Base-by-base conservation (phyloP, 64 coral and sea anemone genomes). In the Dendrophyllia cribrosa region DNA sequence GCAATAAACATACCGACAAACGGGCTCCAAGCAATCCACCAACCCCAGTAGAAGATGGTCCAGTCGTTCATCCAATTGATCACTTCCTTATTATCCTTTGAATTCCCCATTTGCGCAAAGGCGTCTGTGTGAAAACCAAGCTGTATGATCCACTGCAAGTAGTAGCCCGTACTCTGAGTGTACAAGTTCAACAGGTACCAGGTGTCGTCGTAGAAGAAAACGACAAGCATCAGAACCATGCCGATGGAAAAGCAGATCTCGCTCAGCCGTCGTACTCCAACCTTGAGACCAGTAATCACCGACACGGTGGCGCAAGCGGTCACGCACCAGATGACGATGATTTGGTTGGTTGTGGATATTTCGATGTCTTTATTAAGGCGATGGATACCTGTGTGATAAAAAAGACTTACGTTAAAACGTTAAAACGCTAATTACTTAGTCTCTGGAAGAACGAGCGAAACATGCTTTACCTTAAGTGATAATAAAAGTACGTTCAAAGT, bases 41-140 rank as follows among this genome's bases (percentile, higher is more conserved):
- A 87, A 53, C 84, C 84, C 84, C 84, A 87, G 84, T 87, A 87
- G 66, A 87, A 87, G 44, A 87, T 87, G 46, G 84, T 87, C 84
- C 84, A 87, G 47, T 72, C 66, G 53, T 74, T 72, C 84, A 87
- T 87, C 84, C 84, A 87, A 6, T 51, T 60, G n/a, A 59, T n/a
- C 44, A 59, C 84, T 1, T 87, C 84, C 10, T 72, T 51, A 17
- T 59, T 59, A 50, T 87, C 84, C 47, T 53, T 45, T 11, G 84
- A 70, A 87, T 72, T 87, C 3, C 84, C 84, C 84, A 87, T 72
- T 26, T 87, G 84, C 16, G 84, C 84, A 12, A 87, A 87, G 20
- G 84, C 84, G 44, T 87, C 84, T 3, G 84, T 87, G 49, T 87
- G 84, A 9, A 87, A 87, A 46, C 84, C 84, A 20, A 87, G 65